Conservation (phyloP, 2,797 vertebrate genomes). For the Tenualosa thibaudeaui region DNA sequence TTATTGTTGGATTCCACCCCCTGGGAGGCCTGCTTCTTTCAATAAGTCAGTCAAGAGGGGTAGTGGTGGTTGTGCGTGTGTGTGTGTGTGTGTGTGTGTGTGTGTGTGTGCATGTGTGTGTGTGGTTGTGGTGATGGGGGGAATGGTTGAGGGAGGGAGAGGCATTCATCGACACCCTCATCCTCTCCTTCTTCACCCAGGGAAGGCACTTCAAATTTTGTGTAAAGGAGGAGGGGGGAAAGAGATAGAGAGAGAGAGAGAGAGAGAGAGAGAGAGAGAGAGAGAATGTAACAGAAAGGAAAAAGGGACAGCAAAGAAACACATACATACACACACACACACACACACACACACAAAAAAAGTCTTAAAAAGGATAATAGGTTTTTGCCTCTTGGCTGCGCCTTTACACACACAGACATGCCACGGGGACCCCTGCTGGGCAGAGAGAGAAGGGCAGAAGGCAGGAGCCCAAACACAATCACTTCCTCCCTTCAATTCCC, state of each 20-base stretch:
- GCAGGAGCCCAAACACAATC: not conserved
- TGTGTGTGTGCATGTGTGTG: not conserved
- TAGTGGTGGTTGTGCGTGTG: not conserved
- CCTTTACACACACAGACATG: conserved; percentile 22
- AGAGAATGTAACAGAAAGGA: not conserved
- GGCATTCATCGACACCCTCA: not conserved
- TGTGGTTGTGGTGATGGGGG: not conserved
- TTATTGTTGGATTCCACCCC: conserved; percentile 31
- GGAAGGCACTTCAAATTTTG: conserved; percentile 31
- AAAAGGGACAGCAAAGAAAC: not conserved
- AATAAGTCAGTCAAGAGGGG: conserved; percentile 31
- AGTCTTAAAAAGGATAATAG: conserved; percentile 24
- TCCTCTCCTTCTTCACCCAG: not conserved
- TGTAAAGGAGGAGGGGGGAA: not conserved
- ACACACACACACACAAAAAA: not conserved
- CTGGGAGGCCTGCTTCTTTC: conserved; percentile 23
- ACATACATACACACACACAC: not conserved
- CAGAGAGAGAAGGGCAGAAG: conserved; percentile 11
- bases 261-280: not conserved
- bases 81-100: too few relatives aligned
- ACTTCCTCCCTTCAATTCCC: not conserved
- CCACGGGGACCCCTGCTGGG: conserved; percentile 33
- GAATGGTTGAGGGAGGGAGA: not conserved
- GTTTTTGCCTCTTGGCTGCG: conserved; percentile 29
- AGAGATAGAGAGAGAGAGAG: not conserved